Evolutionary conservation across 2,797 vertebrate species (phyloP).

Genomic region (Tiaroga cobitis): DNA sequence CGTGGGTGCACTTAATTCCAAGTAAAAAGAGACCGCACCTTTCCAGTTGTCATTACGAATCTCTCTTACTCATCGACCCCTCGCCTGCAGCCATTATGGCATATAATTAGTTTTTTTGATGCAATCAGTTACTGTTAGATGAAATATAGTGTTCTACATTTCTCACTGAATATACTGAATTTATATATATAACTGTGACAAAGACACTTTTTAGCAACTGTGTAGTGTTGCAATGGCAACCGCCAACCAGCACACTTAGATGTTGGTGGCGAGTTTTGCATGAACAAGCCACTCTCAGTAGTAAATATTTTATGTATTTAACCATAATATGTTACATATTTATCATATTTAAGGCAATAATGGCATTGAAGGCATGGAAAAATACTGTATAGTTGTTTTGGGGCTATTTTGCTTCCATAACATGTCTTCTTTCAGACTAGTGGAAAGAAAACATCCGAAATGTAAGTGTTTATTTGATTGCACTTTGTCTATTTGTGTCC

Average conservation of each 20-base stretch:
- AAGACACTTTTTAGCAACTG: neutral
- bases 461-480: neutral
- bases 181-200: no score
- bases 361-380: no score
- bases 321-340: neutral
- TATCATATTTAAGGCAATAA: neutral
- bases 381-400: neutral
- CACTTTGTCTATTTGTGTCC: neutral
- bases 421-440: neutral
- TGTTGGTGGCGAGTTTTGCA: neutral
- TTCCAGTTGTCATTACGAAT: neutral
- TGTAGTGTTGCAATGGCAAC: neutral
- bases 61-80: neutral
- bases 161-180: neutral
- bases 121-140: neutral
- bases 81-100: neutral
- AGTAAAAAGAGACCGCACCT: neutral
- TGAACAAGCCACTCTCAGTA: neutral
- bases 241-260: no score
- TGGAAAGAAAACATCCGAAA: neutral
- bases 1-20: neutral
- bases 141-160: neutral
- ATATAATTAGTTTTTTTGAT: neutral
- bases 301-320: neutral
- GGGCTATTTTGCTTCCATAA: neutral